These are phyloP conservation scores for Wasmannia auropunctata DNA, from an alignment of 1,140 invertebrate species.

Conservation along the genomic window DNA sequence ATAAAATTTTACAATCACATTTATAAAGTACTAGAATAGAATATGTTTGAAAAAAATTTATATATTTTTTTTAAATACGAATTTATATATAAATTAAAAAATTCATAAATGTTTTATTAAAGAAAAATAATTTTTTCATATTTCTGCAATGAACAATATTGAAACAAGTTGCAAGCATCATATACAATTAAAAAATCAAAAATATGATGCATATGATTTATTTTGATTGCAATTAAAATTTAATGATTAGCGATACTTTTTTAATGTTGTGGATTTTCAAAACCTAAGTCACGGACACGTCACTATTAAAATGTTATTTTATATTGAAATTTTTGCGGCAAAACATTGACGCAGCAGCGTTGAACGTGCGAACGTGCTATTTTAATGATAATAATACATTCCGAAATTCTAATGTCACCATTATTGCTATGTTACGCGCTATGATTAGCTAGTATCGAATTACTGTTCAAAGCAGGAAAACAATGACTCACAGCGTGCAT, in stretches of 20 bases:
- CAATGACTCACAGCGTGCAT: neutral
- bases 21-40: neutral
- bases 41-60: neutral
- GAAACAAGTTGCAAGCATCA: too few species aligned
- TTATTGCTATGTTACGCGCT: neutral
- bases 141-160: too few species aligned
- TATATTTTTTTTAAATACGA: too few species aligned
- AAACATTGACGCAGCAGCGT: neutral
- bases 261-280: neutral
- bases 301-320: neutral
- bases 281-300: neutral
- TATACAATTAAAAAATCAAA: too few species aligned
- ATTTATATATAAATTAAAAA: too few species aligned
- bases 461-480: neutral
- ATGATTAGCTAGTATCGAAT: neutral
- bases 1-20: neutral
- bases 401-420: neutral
- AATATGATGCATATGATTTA: too few species aligned
- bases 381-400: constrained; percentile 21
- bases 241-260: neutral
- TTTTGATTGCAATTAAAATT: too few species aligned
- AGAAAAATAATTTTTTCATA: too few species aligned
- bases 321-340: neutral
- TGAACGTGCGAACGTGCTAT: constrained; percentile 29
- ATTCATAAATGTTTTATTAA: too few species aligned